Conservation (phyloP, 2,888 invertebrate genomes). For the Cataglyphis rosenhaueri region DNA sequence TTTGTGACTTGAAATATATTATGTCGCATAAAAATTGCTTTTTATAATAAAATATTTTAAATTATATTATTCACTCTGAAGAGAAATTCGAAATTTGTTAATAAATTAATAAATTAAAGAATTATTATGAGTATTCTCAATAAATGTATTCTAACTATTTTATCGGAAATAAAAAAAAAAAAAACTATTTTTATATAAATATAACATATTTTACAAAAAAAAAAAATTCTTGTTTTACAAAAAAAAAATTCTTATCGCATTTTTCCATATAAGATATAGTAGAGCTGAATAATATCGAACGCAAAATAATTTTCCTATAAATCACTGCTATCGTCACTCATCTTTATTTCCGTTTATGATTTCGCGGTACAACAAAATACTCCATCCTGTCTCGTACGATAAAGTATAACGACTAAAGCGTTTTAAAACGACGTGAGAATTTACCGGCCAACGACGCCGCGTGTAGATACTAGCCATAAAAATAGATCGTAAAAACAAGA, state of each 20-base stretch:
- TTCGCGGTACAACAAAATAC: constrained; percentile 14
- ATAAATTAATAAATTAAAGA: not conserved
- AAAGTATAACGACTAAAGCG: constrained; percentile 15
- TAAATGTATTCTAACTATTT: constrained; percentile 6
- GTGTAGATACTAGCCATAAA: constrained; percentile 19
- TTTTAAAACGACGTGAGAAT: constrained; percentile 34
- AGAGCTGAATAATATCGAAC: not conserved
- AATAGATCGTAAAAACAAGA: constrained; percentile 31
- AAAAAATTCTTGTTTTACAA: no score
- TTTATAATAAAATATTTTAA: not conserved
- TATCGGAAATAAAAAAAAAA: not conserved
- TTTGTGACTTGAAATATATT: not conserved
- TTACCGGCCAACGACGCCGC: constrained; percentile 19
- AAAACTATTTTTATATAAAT: not conserved
- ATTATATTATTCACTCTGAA: not conserved
- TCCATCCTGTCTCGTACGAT: constrained; percentile 1
- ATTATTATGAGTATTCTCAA: not conserved
- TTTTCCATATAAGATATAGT: not conserved
- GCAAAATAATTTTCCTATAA: not conserved
- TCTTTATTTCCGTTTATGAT: constrained; percentile 36
- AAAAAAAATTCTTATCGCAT: not conserved
- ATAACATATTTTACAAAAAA: not conserved
- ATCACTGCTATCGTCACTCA: constrained; percentile 8
- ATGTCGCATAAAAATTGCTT: not conserved
- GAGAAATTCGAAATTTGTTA: not conserved